Percentiles rank a stretch among this genome's conserved stretches.
Conservation (phyloP, 2,113 vertebrate species). For the Syngnathoides biaculeatus region DNA sequence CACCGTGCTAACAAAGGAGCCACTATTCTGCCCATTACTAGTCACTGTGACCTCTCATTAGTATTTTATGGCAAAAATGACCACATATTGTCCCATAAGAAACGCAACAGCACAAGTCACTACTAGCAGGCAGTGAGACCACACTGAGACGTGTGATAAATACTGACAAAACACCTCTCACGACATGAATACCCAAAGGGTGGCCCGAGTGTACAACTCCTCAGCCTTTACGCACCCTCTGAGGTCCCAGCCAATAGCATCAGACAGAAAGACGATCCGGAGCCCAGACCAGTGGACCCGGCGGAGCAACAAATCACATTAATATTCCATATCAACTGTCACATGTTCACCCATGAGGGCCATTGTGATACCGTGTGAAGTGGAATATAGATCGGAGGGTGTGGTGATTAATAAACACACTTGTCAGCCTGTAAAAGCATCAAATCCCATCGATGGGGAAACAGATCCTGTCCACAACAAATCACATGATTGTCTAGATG, state of each 20-base stretch:
- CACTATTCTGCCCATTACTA: too few species aligned
- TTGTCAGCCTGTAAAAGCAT: constrained; percentile 8
- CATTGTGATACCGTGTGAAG: constrained; percentile 7
- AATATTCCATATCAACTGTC: constrained; percentile 14
- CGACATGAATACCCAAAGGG: constrained; percentile 1
- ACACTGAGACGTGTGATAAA: not conserved
- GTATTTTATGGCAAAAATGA: not conserved
- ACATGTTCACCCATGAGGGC: constrained; percentile 1
- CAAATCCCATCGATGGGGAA: not conserved
- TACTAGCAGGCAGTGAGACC: not conserved
- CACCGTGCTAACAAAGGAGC: too few species aligned
- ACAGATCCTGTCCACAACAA: not conserved
- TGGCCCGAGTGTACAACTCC: not conserved
- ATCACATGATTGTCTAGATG: not conserved
- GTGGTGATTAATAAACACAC: constrained; percentile 16
- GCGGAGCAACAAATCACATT: constrained; percentile 9
- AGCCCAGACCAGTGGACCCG: constrained; percentile 10
- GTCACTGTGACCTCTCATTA: too few species aligned
- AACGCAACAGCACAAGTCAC: not conserved
- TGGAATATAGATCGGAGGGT: constrained; percentile 9
- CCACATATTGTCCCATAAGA: not conserved
- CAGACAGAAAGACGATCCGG: constrained; percentile 6
- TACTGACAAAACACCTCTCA: constrained; percentile 8
- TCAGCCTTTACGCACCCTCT: constrained; percentile 3
- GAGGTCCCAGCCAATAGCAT: not conserved